Percentiles rank a stretch among this genome's conserved stretches.
phyloP scores from a whole-genome alignment of 2,888 invertebrate species.

The Ommatoiulus sabulosus region DNA sequence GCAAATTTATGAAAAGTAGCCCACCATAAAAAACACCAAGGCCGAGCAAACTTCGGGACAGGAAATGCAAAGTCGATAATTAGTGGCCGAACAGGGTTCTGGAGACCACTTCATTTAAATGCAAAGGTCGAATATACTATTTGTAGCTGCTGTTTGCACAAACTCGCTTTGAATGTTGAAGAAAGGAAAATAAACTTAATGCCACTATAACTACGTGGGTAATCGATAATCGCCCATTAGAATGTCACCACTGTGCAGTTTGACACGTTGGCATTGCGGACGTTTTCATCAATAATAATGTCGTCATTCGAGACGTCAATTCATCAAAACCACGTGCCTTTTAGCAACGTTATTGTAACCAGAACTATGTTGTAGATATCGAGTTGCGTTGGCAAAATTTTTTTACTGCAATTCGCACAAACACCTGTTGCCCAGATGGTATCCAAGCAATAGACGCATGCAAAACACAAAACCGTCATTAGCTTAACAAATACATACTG shows the following conservation, averaged over 20 bases:
- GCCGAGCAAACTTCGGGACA: not conserved
- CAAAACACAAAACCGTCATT: not conserved
- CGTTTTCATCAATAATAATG: not conserved
- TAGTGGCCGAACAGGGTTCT: not conserved
- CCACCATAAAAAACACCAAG: not conserved
- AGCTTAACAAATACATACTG: not conserved
- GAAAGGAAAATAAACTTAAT: not conserved
- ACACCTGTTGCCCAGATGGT: slow-evolving; percentile 44
- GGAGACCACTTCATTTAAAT: not conserved
- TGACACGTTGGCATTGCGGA: not conserved
- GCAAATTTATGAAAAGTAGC: not conserved
- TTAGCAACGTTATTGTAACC: too few relatives aligned
- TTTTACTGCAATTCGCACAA: not conserved
- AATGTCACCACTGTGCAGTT: not conserved
- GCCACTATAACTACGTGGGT: not conserved
- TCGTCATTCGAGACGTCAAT: not conserved
- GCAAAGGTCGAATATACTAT: slow-evolving; percentile 13
- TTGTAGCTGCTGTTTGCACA: not conserved
- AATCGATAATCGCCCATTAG: not conserved
- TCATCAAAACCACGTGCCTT: not conserved
- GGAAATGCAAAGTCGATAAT: not conserved
- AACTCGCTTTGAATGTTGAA: not conserved
- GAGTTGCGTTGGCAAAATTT: not conserved
- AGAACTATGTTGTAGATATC: not conserved
- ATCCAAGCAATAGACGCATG: not conserved